Conservation (phyloP, 2,113 vertebrate genomes). For the Rhea americana region DNA sequence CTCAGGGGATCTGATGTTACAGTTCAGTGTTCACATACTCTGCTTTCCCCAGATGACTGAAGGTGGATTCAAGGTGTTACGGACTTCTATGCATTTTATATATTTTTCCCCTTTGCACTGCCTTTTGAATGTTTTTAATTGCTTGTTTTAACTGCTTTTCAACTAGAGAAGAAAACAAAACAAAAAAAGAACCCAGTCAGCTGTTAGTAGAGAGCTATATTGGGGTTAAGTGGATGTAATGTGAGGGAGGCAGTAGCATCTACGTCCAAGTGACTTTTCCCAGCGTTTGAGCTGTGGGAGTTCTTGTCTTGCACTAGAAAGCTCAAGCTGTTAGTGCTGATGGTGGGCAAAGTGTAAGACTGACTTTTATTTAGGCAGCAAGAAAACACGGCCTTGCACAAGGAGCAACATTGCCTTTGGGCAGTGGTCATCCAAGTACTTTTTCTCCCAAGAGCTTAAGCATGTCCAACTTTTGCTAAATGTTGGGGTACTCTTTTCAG, state of each 20-base stretch:
- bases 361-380: no score
- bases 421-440: not conserved
- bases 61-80: not conserved
- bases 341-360: not conserved
- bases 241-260: fast-evolving
- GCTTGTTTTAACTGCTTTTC: not conserved
- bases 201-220: not conserved
- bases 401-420: not conserved
- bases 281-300: not conserved
- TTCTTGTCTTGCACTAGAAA: not conserved
- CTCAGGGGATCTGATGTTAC: not conserved
- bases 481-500: not conserved
- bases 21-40: not conserved
- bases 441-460: fast-evolving
- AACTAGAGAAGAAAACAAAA: no score
- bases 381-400: not conserved
- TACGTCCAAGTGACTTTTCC: not conserved
- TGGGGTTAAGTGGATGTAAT: fast-evolving
- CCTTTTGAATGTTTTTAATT: not conserved
- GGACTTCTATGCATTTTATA: not conserved
- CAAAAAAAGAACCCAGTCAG: no score
- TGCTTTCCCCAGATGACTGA: not conserved
- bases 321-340: not conserved
- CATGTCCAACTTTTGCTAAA: not conserved
- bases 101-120: not conserved